Evolutionary conservation across 1,140 invertebrate species (phyloP), one percentile per base, ranked within the genome.

Genomic region (Pentalonia nigronervosa): DNA sequence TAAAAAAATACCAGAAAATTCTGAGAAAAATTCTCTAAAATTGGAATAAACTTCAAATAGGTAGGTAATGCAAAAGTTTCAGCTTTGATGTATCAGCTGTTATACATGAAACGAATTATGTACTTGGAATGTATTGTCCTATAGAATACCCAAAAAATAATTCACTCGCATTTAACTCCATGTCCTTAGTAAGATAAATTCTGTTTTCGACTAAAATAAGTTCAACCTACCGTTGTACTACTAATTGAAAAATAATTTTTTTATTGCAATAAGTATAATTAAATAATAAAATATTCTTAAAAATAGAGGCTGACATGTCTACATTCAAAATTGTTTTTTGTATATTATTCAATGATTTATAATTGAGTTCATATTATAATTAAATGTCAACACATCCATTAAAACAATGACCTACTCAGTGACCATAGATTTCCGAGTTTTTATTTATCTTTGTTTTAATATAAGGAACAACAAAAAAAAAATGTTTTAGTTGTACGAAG

Each of bases 401-500:
- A n/a, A 20, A 41, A 20, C 60, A 67, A 30, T 30, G 60, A 67
- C 30, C 30, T 67, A 50, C 21, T 0, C 50, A 1, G n/a, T n/a
- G 60, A 67, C 7, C 30, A 67, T 14, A n/a, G 48, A 14, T 50
- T 76, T 76, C 60, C 60, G 17, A 17, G n/a, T 89, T 50, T 34
- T 60, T 11, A 25, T 90, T 60, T 90, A 90, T 90, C 23, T 41
- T 41, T 11, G 34, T 53, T 47, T 34, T n/a, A n/a, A 45, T 76
- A 2, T 20, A n/a, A 17, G 9, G 25, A n/a, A n/a, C n/a, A n/a
- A n/a, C n/a, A 56, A 56, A 25, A 56, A 56, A 67, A 11, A 60
- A 47, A 67, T 45, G 14, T 91, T 91, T 81, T 48, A 92, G 91
- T 47, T 92, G 21, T 92, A 92, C 47, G 67, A 92, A 50, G 91